A percentile compares a stretch with the other conserved stretches of the same genome.
These are phyloP conservation scores for Rhinophrynus dorsalis DNA, from an alignment of 2,797 vertebrate species.

Conservation along the genomic window DNA sequence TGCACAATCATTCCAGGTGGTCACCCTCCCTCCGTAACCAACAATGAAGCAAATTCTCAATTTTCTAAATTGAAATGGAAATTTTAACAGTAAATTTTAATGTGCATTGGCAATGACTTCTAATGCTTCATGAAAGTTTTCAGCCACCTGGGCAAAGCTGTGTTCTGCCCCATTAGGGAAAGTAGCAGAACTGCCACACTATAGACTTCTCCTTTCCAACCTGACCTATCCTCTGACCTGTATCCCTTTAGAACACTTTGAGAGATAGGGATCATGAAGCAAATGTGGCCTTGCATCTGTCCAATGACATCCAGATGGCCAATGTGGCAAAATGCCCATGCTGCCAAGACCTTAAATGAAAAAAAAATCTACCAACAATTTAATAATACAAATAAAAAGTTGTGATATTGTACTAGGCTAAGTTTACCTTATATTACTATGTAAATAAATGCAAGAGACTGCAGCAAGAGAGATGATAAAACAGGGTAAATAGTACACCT, in stretches of 20 bases:
- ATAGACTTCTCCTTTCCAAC: slow-evolving; percentile 15
- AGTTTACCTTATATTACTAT: too few species aligned
- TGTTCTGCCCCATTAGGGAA: slow-evolving; percentile 52
- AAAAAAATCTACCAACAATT: not conserved
- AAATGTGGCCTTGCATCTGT: slow-evolving; percentile 47
- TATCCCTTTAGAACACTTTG: slow-evolving; percentile 17
- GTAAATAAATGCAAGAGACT: too few species aligned
- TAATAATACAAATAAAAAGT: slow-evolving; percentile 17
- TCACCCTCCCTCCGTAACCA: slow-evolving; percentile 20
- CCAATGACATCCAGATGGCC: slow-evolving; percentile 49
- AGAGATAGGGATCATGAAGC: slow-evolving; percentile 37
- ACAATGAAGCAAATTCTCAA: slow-evolving; percentile 28
- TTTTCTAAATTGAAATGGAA: slow-evolving; percentile 33
- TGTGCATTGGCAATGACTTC: slow-evolving; percentile 30
- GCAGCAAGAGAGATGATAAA: too few species aligned
- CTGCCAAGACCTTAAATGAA: not conserved
- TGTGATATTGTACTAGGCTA: not conserved
- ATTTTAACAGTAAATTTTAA: slow-evolving; percentile 16
- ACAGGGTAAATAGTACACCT: not conserved
- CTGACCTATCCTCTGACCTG: slow-evolving; percentile 35
- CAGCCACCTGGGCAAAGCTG: slow-evolving; percentile 30
- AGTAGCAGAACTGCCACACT: slow-evolving; percentile 36
- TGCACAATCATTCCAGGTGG: slow-evolving; percentile 38
- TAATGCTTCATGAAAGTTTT: slow-evolving; percentile 24
- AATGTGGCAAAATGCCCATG: slow-evolving; percentile 26